Conservation (phyloP, 2,113 vertebrate species). For the Microtus oregoni region DNA sequence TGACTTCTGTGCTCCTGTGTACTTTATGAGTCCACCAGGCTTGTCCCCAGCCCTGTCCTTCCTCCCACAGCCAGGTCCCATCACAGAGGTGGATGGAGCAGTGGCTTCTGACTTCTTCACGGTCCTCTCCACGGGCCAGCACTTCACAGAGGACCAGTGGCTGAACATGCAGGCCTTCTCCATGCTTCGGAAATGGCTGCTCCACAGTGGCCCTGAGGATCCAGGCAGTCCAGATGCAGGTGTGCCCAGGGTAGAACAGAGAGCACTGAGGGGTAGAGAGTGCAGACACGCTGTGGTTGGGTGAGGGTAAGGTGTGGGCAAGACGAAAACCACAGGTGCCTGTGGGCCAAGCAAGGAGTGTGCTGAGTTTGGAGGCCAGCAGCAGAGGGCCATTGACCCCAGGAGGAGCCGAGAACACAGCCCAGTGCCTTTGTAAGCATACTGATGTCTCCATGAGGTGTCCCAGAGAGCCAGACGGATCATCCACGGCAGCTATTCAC, state of each 20-base stretch:
- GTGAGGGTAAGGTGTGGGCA: too few species aligned
- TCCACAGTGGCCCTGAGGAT: constrained; percentile 85
- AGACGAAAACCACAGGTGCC: not conserved
- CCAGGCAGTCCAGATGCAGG: constrained; percentile 82
- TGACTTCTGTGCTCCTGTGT: not conserved
- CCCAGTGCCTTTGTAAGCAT: too few species aligned
- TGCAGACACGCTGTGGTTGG: not conserved
- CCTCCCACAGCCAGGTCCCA: constrained; percentile 87
- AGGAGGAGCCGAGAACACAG: not conserved
- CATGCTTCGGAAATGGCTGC: constrained; percentile 94
- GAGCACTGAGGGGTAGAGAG: not conserved
- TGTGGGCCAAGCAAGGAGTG: not conserved
- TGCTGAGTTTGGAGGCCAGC: not conserved
- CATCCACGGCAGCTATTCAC: not conserved
- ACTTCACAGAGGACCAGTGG: constrained; percentile 97
- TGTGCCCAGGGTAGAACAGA: constrained; percentile 50
- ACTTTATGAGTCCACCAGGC: not conserved
- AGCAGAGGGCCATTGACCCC: not conserved
- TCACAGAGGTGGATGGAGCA: constrained; percentile 94
- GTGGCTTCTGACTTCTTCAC: constrained; percentile 97
- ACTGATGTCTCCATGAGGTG: not conserved
- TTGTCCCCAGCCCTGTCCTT: not conserved
- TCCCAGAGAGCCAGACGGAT: not conserved
- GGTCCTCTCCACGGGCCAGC: constrained; percentile 93
- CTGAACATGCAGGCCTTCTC: constrained; percentile 96